Base-by-base conservation (phyloP, 2,888 invertebrate genomes). In the Latheticus oryzae region DNA sequence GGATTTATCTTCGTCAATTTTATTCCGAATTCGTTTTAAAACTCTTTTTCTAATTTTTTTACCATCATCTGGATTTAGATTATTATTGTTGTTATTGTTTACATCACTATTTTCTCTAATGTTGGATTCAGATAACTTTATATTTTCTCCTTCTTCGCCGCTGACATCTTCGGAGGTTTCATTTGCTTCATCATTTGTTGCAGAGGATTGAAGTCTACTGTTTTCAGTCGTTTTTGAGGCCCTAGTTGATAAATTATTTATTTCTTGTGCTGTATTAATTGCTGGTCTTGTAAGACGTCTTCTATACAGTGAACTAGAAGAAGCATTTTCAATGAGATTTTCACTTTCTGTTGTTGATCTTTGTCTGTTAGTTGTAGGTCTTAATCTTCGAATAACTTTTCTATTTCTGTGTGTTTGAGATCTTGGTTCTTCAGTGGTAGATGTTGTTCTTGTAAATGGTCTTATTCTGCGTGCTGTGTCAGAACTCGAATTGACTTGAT, bases 71-170 rank as follows among this genome's bases (percentile, higher is more conserved):
- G 52, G 51, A 3, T 56, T 61, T 3, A 45, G 21, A 23, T 67
- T 55, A 30, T 64, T 58, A 17, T 66, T 53, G 32, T 64, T 58
- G 12, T 28, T 54, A 12, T 57, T 63, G 19, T 68, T 76, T 2
- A 76, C 61, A 33, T 76, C 73, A 54, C 74, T 78, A 52, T 74
- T 76, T 69, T 79, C 78, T 48, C 77, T 66, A 16, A 78, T 78
- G 58, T 76, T 79, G 11, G 77, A 77, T 64, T 79, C 78, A 0
- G 79, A 79, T 23, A 79, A 64, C 63, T 78, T 79, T 43, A 79
- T 78, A 55, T 78, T 77, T 65, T 79, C 79, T 17, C 72, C 77
- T 62, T 78, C 78, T 61, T 74, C 71, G 4, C 35, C 59, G 13
- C 62, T 64, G 32, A 67, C 62, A 26, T 67, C 61, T 24, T 65